Base-by-base conservation (phyloP, 2,888 invertebrate genomes). In the Pterostichus niger region DNA sequence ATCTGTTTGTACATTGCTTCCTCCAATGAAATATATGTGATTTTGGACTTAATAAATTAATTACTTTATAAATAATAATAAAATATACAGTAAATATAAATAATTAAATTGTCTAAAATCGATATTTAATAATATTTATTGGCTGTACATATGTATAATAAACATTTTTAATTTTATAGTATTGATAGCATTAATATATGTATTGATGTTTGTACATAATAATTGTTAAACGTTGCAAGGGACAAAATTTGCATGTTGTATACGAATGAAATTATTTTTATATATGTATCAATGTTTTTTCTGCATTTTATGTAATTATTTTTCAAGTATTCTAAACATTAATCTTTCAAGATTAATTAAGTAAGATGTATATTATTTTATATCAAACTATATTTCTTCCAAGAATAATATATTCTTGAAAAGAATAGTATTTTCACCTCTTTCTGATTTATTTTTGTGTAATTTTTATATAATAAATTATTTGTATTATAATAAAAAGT, bases 101-200 rank as follows among this genome's bases (percentile, higher is more conserved):
- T 49, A 49, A 49, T 9, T 49, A 2, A 49, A 49, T n/a, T 49
- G 40, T 40, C 40, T 40, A 40, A 40, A 40, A 15, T 15, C n/a
- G 35, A 24, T 68, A 68, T 9, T 49, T 49, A n/a, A 56, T 56
- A 1, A 24, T 68, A 68, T 31, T 49, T 49, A 0, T 13, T 56
- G 31, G 2, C 7, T 79, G 79, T 79, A 79, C 35, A 79, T 79
- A 79, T 79, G 78, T 79, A 68, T 31, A n/a, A 79, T 64, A 71
- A 54, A 33, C 31, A 33, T 79, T 79, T 64, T 52, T 79, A 79
- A 79, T 79, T 79, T 79, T 79, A 79, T 79, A 79, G 52, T 9
- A 68, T 24, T 33, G 9, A 56, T 33, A 24, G 24, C 24, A 56
- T 40, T 9, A 17, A n/a, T 33, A 56, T 6, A 56, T 56, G 10